phyloP scores from a whole-genome alignment of 2,888 invertebrate genomes.

The Pseudoips prasinana region DNA sequence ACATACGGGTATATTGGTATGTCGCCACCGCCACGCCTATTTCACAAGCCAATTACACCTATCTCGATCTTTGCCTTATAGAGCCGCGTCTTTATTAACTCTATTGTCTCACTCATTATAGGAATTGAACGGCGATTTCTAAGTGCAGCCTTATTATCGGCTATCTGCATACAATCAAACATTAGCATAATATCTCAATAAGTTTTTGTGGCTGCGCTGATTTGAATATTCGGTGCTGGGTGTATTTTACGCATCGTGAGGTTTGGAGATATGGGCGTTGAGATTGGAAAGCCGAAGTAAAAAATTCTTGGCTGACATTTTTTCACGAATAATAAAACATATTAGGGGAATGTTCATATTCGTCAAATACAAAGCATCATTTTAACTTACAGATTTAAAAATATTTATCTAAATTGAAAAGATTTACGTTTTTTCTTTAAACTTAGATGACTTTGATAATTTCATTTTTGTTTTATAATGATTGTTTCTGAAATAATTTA shows the following conservation, averaged over 20 bases:
- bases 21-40: slow-evolving; percentile 22
- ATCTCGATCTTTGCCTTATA: slow-evolving; percentile 59
- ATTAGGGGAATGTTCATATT: too few relatives aligned
- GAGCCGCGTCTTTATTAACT: slow-evolving; percentile 71
- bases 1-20: slow-evolving; percentile 13
- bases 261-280: slow-evolving; percentile 15
- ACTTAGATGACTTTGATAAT: too few relatives aligned
- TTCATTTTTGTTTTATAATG: too few relatives aligned
- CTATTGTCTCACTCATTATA: slow-evolving; percentile 77
- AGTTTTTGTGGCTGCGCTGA: slow-evolving; percentile 59
- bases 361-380: too few relatives aligned
- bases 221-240: slow-evolving; percentile 35
- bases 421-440: too few relatives aligned
- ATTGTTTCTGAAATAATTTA: too few relatives aligned
- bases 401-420: too few relatives aligned
- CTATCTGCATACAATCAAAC: slow-evolving; percentile 78
- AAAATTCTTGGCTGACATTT: neutral
- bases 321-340: too few relatives aligned
- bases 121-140: slow-evolving; percentile 69
- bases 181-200: slow-evolving; percentile 82
- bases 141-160: slow-evolving; percentile 67
- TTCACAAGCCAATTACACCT: slow-evolving; percentile 35
- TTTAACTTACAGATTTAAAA: too few relatives aligned
- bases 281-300: slow-evolving; percentile 6
- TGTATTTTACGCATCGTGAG: slow-evolving; percentile 38